Evolutionary conservation across 2,113 vertebrate genomes (phyloP).

Genomic region (Aptenodytes patagonicus): DNA sequence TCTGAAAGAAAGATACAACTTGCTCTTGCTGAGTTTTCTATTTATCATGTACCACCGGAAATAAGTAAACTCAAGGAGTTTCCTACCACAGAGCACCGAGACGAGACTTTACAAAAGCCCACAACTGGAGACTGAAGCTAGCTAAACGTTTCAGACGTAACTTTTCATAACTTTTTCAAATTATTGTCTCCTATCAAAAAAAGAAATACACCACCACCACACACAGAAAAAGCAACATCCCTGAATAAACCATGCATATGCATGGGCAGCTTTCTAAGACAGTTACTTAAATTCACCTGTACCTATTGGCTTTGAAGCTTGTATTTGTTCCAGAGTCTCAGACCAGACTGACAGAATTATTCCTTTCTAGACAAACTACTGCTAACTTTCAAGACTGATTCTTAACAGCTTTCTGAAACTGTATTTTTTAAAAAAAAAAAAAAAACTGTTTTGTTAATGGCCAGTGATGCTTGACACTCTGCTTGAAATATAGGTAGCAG

Average conservation of each 20-base stretch:
- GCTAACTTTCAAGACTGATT: not conserved
- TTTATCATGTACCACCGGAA: not conserved
- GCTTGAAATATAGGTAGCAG: not conserved
- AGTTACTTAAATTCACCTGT: not conserved
- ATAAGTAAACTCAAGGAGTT: not conserved
- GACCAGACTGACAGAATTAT: not conserved
- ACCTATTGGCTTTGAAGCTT: not conserved
- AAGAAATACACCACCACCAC: rapidly evolving
- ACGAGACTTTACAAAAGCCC: not conserved
- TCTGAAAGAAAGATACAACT: not conserved
- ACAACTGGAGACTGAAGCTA: not conserved
- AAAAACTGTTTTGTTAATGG: not conserved
- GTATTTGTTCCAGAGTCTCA: not conserved
- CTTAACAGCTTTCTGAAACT: not conserved
- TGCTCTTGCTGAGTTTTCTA: not conserved
- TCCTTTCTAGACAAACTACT: not conserved
- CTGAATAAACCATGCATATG: not conserved
- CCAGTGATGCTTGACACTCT: not conserved
- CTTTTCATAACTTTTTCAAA: not conserved
- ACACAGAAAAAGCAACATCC: not conserved
- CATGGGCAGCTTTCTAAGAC: not conserved
- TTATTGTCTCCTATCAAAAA: not conserved
- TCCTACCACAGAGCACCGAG: not conserved
- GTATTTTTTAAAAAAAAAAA: rapidly evolving
- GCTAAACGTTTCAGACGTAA: not conserved